phyloP scores from a whole-genome alignment of 2,113 vertebrate species.

The Chlamydotis undulata region DNA sequence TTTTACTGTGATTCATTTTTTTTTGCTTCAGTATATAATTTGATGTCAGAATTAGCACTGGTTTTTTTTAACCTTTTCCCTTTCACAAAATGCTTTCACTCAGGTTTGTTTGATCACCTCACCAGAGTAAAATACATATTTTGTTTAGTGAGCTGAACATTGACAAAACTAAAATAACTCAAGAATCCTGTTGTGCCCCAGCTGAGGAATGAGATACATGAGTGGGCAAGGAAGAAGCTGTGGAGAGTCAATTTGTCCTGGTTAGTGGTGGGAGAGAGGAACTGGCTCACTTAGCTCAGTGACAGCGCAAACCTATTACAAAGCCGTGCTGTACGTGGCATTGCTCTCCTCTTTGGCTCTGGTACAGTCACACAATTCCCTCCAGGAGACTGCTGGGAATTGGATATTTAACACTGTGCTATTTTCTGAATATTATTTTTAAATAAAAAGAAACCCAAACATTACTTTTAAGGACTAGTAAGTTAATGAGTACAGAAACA shows the following conservation, averaged over 20 bases:
- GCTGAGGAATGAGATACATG: not conserved
- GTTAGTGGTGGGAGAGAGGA: not conserved
- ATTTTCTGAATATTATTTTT: not conserved
- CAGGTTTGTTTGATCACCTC: not conserved
- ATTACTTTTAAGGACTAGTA: not conserved
- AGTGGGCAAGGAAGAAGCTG: not conserved
- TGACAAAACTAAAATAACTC: not conserved
- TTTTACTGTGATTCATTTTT: not conserved
- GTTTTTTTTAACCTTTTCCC: not conserved
- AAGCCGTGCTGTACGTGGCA: not conserved
- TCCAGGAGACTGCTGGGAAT: not conserved
- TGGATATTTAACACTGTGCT: not conserved
- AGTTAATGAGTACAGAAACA: not conserved
- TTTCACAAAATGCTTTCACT: not conserved
- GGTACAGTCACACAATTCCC: not conserved
- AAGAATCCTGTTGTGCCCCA: not conserved
- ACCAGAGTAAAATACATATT: not conserved
- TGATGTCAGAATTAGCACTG: not conserved
- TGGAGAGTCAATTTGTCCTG: not conserved
- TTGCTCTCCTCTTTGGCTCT: not conserved
- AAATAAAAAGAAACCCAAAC: too few species aligned
- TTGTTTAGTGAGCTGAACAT: not conserved
- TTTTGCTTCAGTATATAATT: not conserved
- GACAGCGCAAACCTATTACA: fast-evolving
- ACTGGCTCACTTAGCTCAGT: not conserved